phyloP scores from a whole-genome alignment of 1,140 invertebrate genomes.

The Reticulitermes speratus region DNA sequence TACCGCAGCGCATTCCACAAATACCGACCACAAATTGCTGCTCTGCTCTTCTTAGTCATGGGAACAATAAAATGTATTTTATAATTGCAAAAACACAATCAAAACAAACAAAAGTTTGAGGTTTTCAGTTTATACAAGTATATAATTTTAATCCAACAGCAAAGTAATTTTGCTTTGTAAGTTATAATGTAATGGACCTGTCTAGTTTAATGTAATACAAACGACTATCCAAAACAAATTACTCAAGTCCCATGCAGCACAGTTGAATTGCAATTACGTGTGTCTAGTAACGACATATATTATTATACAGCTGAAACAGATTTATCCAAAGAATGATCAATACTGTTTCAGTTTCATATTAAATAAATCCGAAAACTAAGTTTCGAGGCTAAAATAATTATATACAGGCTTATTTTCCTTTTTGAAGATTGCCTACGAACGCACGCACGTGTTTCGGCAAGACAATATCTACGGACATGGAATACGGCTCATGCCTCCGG shows the following conservation, averaged over 20 bases:
- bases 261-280: not conserved
- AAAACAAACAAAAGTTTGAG: not conserved
- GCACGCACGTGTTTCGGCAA: no score
- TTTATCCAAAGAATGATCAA: no score
- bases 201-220: not conserved
- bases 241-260: not conserved
- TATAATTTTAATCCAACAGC: not conserved
- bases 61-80: constrained; percentile 18
- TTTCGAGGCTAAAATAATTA: no score
- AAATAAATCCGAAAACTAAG: no score
- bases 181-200: not conserved
- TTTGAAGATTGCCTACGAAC: no score
- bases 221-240: not conserved
- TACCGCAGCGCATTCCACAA: not conserved
- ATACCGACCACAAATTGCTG: not conserved
- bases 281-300: not conserved
- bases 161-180: not conserved
- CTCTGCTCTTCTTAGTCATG: not conserved
- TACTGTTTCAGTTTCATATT: no score
- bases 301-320: no score
- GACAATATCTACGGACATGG: no score
- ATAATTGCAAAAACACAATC: constrained; percentile 17
- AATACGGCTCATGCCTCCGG: no score
- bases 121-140: constrained; percentile 1
- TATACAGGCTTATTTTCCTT: no score